These are phyloP conservation scores for Cydia fagiglandana DNA, from an alignment of 1,140 invertebrate species.

Conservation along the genomic window DNA sequence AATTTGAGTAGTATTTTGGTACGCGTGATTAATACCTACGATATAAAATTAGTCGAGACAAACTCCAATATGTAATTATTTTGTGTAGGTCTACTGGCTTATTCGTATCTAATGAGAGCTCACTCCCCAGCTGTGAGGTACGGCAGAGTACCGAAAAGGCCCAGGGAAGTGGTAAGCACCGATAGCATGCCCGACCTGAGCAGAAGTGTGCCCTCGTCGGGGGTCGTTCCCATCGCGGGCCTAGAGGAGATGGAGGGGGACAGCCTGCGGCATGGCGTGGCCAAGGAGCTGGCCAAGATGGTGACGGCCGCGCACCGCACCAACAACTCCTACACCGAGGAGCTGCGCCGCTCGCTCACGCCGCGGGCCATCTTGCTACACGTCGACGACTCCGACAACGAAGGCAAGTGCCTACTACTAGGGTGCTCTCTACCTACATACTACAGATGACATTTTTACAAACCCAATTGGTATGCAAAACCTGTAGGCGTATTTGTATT, in stretches of 20 bases:
- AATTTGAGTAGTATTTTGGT: not conserved
- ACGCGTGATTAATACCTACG: not conserved
- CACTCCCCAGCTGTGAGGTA: constrained; percentile 91
- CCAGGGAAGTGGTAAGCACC: constrained; percentile 82
- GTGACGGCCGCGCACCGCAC: constrained; percentile 94
- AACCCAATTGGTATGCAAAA: not conserved
- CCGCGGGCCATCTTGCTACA: constrained; percentile 63
- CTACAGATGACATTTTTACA: not conserved
- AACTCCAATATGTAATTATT: not conserved
- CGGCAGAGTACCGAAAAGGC: constrained; percentile 96
- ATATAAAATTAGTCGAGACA: not conserved
- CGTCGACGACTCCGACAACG: constrained; percentile 60
- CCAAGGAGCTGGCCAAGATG: constrained; percentile 92
- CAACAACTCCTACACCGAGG: constrained; percentile 94
- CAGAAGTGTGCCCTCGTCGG: constrained; percentile 43
- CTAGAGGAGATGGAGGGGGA: constrained; percentile 67
- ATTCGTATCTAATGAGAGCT: constrained; percentile 36
- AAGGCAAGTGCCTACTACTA: constrained; percentile 52
- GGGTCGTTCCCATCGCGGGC: constrained; percentile 42
- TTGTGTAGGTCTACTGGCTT: constrained; percentile 4
- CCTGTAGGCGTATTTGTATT: no score
- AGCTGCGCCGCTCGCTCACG: constrained; percentile 87
- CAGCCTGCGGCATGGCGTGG: constrained; percentile 71
- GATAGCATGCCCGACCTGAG: constrained; percentile 57
- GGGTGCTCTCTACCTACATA: not conserved